These are phyloP conservation scores for Atopsyche davidsoni DNA, from an alignment of 1,140 invertebrate genomes.

Conservation along the genomic window DNA sequence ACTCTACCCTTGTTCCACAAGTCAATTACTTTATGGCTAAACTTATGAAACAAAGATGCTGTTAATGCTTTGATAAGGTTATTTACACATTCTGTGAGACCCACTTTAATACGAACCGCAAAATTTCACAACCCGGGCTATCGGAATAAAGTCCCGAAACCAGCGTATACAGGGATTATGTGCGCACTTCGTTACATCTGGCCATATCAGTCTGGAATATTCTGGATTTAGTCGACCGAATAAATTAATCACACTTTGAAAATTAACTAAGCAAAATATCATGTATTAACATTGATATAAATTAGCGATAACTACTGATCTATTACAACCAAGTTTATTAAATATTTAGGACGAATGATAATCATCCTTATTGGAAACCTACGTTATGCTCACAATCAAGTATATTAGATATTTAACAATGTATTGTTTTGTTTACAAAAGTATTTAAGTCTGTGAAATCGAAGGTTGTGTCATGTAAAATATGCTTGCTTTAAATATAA, in stretches of 20 bases:
- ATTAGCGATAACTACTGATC: neutral
- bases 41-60: neutral
- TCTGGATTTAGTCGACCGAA: neutral
- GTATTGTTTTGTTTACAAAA: no score
- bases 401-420: no score
- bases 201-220: neutral
- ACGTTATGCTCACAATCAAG: no score
- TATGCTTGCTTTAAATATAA: no score
- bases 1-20: slow-evolving; percentile 1
- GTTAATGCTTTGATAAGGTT: neutral
- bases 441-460: no score
- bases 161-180: neutral
- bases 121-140: no score
- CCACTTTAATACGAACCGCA: neutral
- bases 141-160: neutral
- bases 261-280: neutral
- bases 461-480: no score
- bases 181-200: neutral
- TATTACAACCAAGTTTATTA: neutral
- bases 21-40: slow-evolving; percentile 10
- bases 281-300: neutral
- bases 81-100: neutral
- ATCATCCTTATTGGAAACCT: no score
- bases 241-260: neutral
- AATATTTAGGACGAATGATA: no score